Evolutionary conservation across 2,113 vertebrate genomes (phyloP).

Genomic region (Calonectris borealis): DNA sequence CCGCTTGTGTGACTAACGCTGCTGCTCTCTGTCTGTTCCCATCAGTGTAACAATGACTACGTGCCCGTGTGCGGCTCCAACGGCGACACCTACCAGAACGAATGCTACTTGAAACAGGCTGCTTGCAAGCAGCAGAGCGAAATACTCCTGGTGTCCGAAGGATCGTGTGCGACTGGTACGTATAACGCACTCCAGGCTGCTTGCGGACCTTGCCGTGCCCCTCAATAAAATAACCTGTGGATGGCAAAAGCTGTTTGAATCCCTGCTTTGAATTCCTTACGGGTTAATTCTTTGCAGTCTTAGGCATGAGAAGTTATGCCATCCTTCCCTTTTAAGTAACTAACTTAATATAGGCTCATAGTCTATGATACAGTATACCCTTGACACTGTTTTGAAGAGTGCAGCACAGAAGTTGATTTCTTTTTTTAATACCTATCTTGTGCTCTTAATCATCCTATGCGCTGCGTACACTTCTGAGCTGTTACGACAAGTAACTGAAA

Average conservation of each 20-base stretch:
- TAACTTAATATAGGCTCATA: not conserved
- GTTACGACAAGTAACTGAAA: not conserved
- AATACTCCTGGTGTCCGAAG: constrained; percentile 90
- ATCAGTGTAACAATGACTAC: constrained; percentile 96
- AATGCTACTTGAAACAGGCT: constrained; percentile 95
- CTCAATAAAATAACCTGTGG: not conserved
- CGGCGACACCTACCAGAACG: constrained; percentile 96
- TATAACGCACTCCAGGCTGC: not conserved
- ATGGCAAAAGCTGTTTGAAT: not conserved
- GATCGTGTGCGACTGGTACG: constrained; percentile 92
- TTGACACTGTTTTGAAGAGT: not conserved
- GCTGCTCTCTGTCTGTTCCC: not conserved
- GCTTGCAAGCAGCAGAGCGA: constrained; percentile 98
- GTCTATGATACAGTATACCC: not conserved
- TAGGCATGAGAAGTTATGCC: not conserved
- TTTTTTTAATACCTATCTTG: not conserved
- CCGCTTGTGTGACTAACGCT: not conserved
- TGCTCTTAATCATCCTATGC: not conserved
- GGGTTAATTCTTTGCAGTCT: not conserved
- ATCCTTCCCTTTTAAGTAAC: not conserved
- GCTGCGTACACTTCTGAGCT: not conserved
- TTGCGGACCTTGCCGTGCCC: not conserved
- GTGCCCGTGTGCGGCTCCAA: constrained; percentile 97
- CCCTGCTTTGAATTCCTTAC: not conserved
- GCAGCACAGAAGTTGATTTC: not conserved